Base-by-base conservation (phyloP, 2,113 vertebrate genomes). In the Romanogobio albipinnatus region DNA sequence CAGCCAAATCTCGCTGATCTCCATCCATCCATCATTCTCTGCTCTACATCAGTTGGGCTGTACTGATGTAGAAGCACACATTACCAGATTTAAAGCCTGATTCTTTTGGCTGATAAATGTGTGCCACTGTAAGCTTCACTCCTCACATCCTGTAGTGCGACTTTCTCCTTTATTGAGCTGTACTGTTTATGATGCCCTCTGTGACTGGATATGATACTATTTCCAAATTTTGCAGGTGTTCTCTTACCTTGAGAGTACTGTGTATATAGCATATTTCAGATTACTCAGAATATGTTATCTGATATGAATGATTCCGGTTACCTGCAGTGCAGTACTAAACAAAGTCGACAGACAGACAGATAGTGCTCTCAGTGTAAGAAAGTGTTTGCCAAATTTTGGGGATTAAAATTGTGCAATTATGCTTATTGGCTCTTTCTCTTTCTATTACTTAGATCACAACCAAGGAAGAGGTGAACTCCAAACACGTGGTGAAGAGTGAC, bases 391-490 rank as follows among this genome's bases (percentile, higher is more conserved):
- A 53, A n/a, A n/a, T 43, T 64, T 78, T 9, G n/a, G 36, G n/a
- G 3, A 17, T 19, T 3, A 7, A 29, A 29, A 29, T 19, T 0
- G 2, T 9, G 24, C 1, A 3, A 36, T n/a, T 43, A 3, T 56
- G 76, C 75, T 91, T 49, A 92, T 89, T 8, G 64, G 3, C 11
- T 14, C 80, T 22, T 90, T 90, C 92, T 94, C 88, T 90, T 81
- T 85, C 93, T 92, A 53, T 92, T 15, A 22, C 13, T 53, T 13
- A 99, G 98, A 99, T 99, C 92, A 96, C 96, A 73, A 98, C 97
- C 87, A 97, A 95, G 89, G 98, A 99, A 92, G 97, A 98, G 75
- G 92, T 85, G 82, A 96, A 91, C 93, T 95, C 97, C 90, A 97
- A 96, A 88, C 96, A 97, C 82, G 85, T 94, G 73, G 94, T 93